phyloP scores from a whole-genome alignment of 30 jellyfish, hydroid and myxozoan species.

The Cassiopea xamachana region DNA sequence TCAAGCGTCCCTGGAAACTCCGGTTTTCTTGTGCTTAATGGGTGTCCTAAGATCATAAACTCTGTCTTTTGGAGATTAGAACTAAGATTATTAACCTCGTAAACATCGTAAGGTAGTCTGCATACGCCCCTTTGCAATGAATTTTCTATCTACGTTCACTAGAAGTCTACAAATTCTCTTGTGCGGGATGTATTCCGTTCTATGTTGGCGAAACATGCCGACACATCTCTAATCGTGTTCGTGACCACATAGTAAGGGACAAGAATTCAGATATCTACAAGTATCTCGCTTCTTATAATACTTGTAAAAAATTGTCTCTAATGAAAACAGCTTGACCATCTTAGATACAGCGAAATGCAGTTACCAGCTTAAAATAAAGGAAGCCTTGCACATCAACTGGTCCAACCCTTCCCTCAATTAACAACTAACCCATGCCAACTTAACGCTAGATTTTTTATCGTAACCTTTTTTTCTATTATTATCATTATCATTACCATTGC shows the following conservation, averaged over 20 bases:
- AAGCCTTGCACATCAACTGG: not conserved
- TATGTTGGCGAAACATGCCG: not conserved
- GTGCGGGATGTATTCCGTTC: not conserved
- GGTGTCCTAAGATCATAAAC: too few species aligned
- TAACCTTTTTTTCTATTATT: too few species aligned
- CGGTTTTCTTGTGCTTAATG: too few species aligned
- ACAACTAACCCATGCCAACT: not conserved
- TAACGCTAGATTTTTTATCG: not conserved
- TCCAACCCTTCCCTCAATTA: not conserved
- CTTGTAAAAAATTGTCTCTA: not conserved
- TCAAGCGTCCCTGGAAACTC: too few species aligned
- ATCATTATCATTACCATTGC: too few species aligned
- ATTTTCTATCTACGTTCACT: not conserved
- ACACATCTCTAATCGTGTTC: not conserved
- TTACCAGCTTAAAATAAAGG: not conserved
- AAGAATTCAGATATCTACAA: not conserved
- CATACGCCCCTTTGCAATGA: too few species aligned
- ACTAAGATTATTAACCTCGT: too few species aligned
- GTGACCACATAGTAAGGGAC: not conserved
- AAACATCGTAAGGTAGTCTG: too few species aligned
- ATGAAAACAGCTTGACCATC: not conserved
- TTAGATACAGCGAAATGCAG: not conserved
- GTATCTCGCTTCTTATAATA: not conserved
- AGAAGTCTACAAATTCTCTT: not conserved
- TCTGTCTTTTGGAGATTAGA: too few species aligned